Percentiles rank a stretch among this genome's conserved stretches.
phyloP scores from a whole-genome alignment of 2,888 invertebrate genomes.

The Crematogaster levior region DNA sequence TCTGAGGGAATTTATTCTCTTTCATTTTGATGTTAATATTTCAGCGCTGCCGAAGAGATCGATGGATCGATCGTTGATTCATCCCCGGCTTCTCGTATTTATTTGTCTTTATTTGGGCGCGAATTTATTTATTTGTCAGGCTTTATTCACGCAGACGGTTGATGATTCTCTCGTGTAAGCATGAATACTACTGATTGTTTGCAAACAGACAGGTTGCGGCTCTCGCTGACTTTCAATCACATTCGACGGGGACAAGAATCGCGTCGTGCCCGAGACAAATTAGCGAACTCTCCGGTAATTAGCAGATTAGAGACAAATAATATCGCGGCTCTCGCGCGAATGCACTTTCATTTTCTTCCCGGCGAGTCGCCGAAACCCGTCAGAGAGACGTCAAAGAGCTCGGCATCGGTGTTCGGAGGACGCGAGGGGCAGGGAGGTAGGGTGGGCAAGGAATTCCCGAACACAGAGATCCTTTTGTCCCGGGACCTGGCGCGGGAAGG shows the following conservation, averaged over 20 bases:
- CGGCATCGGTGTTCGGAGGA: constrained; percentile 30
- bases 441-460: constrained; percentile 41
- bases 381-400: constrained; percentile 55
- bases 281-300: constrained; percentile 14
- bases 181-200: constrained; percentile 29
- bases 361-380: constrained; percentile 13
- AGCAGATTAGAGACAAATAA: constrained; percentile 8
- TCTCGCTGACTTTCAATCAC: neutral
- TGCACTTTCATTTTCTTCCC: constrained; percentile 48
- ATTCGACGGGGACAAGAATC: constrained; percentile 17
- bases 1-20: neutral
- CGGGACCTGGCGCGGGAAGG: constrained; percentile 23
- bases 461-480: constrained; percentile 61
- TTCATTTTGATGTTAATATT: neutral
- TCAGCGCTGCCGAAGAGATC: neutral
- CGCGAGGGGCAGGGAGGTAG: neutral
- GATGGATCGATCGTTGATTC: neutral
- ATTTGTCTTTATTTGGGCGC: neutral
- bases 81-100: neutral
- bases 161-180: neutral
- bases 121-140: neutral
- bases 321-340: neutral
- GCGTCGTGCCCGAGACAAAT: constrained; percentile 2
- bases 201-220: neutral
- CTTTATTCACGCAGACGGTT: neutral